Conservation (phyloP, 1,140 invertebrate species). For the Cardiocondyla obscurior region DNA sequence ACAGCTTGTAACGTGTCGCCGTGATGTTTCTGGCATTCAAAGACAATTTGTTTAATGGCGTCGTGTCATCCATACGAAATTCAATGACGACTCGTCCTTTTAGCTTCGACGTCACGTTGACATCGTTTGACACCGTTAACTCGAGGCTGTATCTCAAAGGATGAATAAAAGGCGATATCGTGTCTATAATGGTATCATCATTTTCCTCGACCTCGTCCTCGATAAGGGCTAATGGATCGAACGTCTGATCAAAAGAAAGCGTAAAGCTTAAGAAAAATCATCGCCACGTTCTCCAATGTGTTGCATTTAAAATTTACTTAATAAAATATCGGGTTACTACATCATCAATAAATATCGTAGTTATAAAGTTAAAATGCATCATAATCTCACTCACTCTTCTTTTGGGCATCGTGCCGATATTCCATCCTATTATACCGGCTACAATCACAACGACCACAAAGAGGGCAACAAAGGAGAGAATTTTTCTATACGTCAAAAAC, state of each 20-base stretch:
- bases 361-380: neutral
- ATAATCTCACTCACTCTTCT: slow-evolving; percentile 65
- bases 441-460: slow-evolving; percentile 70
- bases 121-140: slow-evolving; percentile 66
- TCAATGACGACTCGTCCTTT: slow-evolving; percentile 70
- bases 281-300: too few relatives aligned
- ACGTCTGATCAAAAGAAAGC: slow-evolving; percentile 46
- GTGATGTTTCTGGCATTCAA: slow-evolving; percentile 72
- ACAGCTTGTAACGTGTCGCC: slow-evolving; percentile 55
- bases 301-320: too few relatives aligned
- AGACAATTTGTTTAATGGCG: slow-evolving; percentile 57
- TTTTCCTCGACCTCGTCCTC: slow-evolving; percentile 59
- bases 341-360: too few relatives aligned
- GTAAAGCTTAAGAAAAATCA: neutral
- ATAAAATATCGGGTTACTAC: too few relatives aligned
- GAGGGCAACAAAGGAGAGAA: slow-evolving; percentile 66
- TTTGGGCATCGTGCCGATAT: slow-evolving; percentile 66
- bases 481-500: slow-evolving; percentile 76
- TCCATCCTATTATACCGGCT: slow-evolving; percentile 74
- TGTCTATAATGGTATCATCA: slow-evolving; percentile 5
- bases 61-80: slow-evolving; percentile 67
- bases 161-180: slow-evolving; percentile 64
- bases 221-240: slow-evolving; percentile 67
- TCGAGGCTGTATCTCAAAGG: slow-evolving; percentile 73
- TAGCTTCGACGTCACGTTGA: slow-evolving; percentile 55